Conservation (phyloP, 2,888 invertebrate genomes). For the Latheticus oryzae region DNA sequence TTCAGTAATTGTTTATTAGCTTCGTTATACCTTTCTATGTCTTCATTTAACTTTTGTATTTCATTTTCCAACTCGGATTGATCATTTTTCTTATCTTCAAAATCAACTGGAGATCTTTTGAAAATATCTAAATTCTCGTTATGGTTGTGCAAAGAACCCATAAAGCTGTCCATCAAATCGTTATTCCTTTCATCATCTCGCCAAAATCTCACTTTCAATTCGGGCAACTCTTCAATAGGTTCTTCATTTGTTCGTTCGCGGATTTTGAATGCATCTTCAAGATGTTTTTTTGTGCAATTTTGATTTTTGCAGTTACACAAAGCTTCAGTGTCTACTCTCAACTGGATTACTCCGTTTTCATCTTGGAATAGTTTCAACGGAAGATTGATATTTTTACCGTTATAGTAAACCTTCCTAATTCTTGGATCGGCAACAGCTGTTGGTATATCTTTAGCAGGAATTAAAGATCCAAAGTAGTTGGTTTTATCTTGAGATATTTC, state of each 20-base stretch:
- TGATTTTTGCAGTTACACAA: conserved; percentile 59
- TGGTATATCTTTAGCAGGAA: conserved; percentile 11
- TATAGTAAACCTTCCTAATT: conserved; percentile 55
- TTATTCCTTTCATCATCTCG: conserved; percentile 4
- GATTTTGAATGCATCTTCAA: conserved; percentile 6
- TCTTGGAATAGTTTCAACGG: conserved; percentile 59
- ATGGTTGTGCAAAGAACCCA: conserved; percentile 7
- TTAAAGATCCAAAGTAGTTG: conserved; percentile 26
- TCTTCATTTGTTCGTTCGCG: background rate
- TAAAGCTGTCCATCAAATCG: conserved; percentile 11
- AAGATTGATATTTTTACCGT: conserved; percentile 61
- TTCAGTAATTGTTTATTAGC: conserved; percentile 47
- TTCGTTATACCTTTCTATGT: conserved; percentile 46
- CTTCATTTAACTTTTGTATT: conserved; percentile 47
- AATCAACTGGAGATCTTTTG: conserved; percentile 20
- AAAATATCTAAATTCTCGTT: conserved; percentile 13
- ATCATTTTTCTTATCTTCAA: background rate
- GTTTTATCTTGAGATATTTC: conserved; percentile 6
- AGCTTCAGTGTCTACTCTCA: conserved; percentile 61
- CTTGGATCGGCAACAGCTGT: conserved; percentile 5
- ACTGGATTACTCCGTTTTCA: conserved; percentile 58
- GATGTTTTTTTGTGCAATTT: conserved; percentile 49
- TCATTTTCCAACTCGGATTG: conserved; percentile 45
- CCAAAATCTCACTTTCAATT: conserved; percentile 14
- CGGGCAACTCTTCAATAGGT: conserved; percentile 6